Evolutionary conservation across 2,113 vertebrate species (phyloP).

Genomic region (Pycnonotus jocosus): DNA sequence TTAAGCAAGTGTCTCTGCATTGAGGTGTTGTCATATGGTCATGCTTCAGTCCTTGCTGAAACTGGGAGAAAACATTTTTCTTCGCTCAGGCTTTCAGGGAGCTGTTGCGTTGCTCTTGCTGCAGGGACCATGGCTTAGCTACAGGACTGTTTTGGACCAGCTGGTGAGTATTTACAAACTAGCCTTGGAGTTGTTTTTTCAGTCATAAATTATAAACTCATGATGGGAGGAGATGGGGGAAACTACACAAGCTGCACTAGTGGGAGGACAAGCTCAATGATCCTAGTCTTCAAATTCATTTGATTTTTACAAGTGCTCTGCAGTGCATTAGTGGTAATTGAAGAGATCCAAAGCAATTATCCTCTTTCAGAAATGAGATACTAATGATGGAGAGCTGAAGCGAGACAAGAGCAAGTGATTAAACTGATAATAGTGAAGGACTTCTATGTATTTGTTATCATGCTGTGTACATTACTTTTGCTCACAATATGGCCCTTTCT

Average conservation of each 20-base stretch:
- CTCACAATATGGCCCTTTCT: background rate
- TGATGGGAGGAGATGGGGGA: background rate
- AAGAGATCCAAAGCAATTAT: slow-evolving; percentile 41
- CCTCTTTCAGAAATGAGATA: slow-evolving; percentile 4
- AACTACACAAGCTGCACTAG: background rate
- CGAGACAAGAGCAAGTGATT: background rate
- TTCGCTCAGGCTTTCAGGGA: background rate
- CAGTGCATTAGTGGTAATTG: background rate
- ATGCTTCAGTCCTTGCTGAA: background rate
- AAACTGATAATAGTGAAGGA: background rate
- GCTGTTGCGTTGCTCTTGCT: background rate
- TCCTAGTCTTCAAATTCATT: background rate
- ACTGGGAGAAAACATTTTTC: background rate
- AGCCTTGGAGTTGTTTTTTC: background rate
- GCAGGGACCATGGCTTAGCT: background rate
- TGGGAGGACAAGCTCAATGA: background rate
- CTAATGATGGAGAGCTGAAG: background rate
- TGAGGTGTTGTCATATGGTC: background rate
- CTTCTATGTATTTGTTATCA: background rate
- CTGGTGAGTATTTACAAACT: background rate
- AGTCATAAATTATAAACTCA: background rate
- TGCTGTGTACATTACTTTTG: background rate
- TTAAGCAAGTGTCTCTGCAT: background rate
- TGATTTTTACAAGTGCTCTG: background rate
- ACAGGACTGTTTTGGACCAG: background rate